Base-by-base conservation (phyloP, 2,888 invertebrate genomes). In the Eremobia ochroleuca region DNA sequence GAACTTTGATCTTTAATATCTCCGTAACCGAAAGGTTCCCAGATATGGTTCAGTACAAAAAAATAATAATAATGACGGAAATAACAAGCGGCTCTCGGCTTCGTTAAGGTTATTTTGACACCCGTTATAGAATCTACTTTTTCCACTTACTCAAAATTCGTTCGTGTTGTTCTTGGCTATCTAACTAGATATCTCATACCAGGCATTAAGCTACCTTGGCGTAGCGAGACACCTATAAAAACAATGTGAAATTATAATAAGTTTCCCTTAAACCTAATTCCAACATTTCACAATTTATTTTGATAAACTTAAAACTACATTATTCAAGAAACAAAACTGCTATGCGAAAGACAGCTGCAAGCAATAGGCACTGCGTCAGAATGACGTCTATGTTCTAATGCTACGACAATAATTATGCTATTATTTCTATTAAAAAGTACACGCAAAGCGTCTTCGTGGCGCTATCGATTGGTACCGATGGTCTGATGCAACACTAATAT, bases 361-460 rank as follows among this genome's bases (percentile, higher is more conserved):
- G 73, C 73, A 69, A 49, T 40, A 34, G 65, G 43, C 59, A 81
- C 73, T 83, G 77, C 83, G 77, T 83, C 83, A 83, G 43, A 59
- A 76, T 85, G 85, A 85, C 79, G 79, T 85, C 71, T 70, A 46
- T 21, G 55, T 34, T 72, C 46, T 58, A 66, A 69, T 46, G 73
- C 49, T 71, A 64, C 61, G 70, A 65, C 71, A 72, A 85, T 83
- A 72, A 85, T 83, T 77, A 77, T 73, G 67, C 73, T 46, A 83
- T 77, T 80, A 76, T 80, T 85, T 83, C 58, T 85, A 83, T 66
- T 77, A 73, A 15, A 85, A 59, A 58, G 73, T 55, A 74, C 77
- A 77, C 73, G 59, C 68, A 66, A 76, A 68, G 46, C 49, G 49
- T 70, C 72, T 28, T 66, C 75, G 65, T 65, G 61, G 21, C 64